Percentiles rank a stretch among this genome's conserved stretches.
Conservation (phyloP, 1,140 invertebrate genomes). For the Bombyx mori region DNA sequence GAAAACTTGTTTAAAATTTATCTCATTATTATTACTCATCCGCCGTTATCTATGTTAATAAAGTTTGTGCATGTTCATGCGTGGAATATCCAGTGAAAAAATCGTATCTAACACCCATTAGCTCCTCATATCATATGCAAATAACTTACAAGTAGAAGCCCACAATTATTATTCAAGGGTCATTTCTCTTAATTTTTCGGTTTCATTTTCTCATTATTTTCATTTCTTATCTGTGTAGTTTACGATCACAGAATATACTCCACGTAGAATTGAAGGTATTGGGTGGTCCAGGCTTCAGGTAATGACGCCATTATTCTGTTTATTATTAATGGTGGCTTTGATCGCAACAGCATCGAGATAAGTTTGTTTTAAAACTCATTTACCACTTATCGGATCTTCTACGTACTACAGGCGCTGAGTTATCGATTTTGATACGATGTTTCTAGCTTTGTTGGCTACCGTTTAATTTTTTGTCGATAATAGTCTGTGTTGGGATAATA, state of each 20-base stretch:
- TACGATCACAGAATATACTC: constrained; percentile 42
- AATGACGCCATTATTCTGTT: constrained; percentile 64
- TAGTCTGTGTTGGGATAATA: too few species aligned
- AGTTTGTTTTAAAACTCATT: constrained; percentile 57
- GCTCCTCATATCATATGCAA: constrained; percentile 60
- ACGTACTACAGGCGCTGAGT: too few species aligned
- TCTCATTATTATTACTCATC: constrained; percentile 27
- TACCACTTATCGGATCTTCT: constrained; percentile 39
- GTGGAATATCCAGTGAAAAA: constrained; percentile 47
- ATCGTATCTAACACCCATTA: constrained; percentile 50
- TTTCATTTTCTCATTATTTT: constrained; percentile 38
- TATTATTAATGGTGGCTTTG: constrained; percentile 51
- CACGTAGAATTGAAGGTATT: constrained; percentile 54
- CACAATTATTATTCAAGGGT: constrained; percentile 36
- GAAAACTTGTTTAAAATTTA: constrained; percentile 22
- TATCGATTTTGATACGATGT: too few species aligned
- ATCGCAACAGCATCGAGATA: constrained; percentile 57
- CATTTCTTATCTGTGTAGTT: constrained; percentile 43
- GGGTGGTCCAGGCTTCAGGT: constrained; percentile 53
- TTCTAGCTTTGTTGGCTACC: too few species aligned
- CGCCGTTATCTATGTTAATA: constrained; percentile 51
- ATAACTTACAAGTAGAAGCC: constrained; percentile 36
- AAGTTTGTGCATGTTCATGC: constrained; percentile 32
- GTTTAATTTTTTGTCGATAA: too few species aligned
- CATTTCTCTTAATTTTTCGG: constrained; percentile 49